Percentiles rank a stretch among this genome's conserved stretches.
Conservation (phyloP, 2,888 invertebrate genomes). For the Hydroisotoma schaefferi region DNA sequence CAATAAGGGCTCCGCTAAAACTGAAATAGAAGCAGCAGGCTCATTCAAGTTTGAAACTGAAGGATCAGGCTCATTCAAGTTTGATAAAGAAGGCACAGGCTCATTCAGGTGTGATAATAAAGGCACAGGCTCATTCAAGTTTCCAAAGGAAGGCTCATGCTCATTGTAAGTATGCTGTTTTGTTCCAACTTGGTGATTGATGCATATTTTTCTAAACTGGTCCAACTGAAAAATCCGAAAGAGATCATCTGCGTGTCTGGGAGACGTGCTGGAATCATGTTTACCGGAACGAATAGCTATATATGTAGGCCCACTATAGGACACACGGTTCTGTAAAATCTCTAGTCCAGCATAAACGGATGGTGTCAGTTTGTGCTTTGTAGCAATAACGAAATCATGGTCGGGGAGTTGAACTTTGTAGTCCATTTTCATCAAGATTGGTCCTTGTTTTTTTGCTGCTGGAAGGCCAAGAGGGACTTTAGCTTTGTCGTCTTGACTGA, state of each 20-base stretch:
- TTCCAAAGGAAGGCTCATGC: no score
- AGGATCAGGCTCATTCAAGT: no score
- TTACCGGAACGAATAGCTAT: constrained; percentile 51
- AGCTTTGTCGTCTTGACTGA: constrained; percentile 43
- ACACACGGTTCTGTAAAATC: constrained; percentile 36
- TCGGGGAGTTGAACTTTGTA: constrained; percentile 49
- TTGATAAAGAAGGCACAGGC: no score
- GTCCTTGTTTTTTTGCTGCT: constrained; percentile 52
- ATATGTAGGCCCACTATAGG: constrained; percentile 53
- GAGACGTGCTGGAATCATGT: constrained; percentile 49
- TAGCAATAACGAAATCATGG: constrained; percentile 50
- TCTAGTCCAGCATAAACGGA: constrained; percentile 49
- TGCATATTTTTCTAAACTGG: no score
- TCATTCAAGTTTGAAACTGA: no score
- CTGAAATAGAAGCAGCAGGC: no score
- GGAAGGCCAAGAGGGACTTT: constrained; percentile 51
- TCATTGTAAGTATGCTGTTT: no score
- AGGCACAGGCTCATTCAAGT: no score
- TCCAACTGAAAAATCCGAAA: no score
- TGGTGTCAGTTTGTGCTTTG: constrained; percentile 50
- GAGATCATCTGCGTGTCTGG: constrained; percentile 49
- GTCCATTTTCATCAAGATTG: constrained; percentile 50
- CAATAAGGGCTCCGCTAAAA: constrained; percentile 44
- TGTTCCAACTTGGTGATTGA: no score
- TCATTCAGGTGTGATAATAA: no score